These are phyloP conservation scores for Cepaea nemoralis DNA, from an alignment of 1,140 invertebrate species.

Conservation along the genomic window DNA sequence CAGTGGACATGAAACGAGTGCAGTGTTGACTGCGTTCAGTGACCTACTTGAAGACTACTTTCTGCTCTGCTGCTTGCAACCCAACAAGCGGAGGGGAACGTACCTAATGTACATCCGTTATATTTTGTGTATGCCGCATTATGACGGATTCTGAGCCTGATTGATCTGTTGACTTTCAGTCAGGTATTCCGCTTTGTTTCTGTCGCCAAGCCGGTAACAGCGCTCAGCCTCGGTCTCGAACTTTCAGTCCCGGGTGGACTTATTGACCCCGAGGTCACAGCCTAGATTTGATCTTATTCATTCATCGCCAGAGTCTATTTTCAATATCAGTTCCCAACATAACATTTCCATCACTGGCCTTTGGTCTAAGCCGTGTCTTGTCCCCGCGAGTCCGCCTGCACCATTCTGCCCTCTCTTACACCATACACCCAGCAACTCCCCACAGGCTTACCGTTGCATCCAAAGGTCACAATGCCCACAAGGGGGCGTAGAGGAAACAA, in stretches of 20 bases:
- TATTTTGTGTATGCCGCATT: not conserved
- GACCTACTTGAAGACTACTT: not conserved
- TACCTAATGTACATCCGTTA: not conserved
- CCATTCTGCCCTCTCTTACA: not conserved
- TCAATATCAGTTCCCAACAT: not conserved
- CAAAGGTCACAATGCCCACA: not conserved
- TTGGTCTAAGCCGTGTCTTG: not conserved
- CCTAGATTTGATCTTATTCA: not conserved
- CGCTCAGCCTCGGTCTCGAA: not conserved
- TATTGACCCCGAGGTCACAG: slow-evolving; percentile 17
- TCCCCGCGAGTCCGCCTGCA: not conserved
- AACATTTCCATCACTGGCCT: slow-evolving; percentile 21
- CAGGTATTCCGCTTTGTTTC: not conserved
- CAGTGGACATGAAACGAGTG: not conserved
- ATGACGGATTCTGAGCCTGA: not conserved
- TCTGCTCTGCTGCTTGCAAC: not conserved
- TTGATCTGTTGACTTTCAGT: slow-evolving; percentile 16
- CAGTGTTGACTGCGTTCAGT: not conserved
- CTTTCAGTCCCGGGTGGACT: slow-evolving; percentile 1
- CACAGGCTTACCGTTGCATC: not conserved
- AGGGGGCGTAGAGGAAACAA: not conserved
- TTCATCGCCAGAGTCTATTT: not conserved
- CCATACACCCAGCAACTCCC: not conserved
- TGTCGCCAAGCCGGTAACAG: not conserved
- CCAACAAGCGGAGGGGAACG: not conserved